Percentiles rank a stretch among this genome's conserved stretches.
These are phyloP conservation scores for Perithous albicinctus DNA, from an alignment of 2,888 invertebrate genomes.

Conservation along the genomic window DNA sequence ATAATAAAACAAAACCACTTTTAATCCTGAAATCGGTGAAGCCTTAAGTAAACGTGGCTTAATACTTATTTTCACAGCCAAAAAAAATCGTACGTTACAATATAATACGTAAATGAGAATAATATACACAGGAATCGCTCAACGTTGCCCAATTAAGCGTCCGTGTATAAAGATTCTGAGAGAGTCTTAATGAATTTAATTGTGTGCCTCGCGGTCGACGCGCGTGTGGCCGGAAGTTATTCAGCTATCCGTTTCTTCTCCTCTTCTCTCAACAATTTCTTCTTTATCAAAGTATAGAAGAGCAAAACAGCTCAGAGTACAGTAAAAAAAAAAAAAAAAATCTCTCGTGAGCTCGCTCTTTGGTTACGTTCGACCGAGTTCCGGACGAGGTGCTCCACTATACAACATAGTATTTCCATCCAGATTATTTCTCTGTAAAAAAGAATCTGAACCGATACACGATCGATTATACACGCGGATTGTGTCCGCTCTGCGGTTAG, in stretches of 20 bases:
- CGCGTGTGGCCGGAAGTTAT: slow-evolving; percentile 60
- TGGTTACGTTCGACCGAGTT: slow-evolving; percentile 57
- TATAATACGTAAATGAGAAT: neutral
- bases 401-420: slow-evolving; percentile 22
- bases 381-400: neutral
- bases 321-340: too few species aligned
- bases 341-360: slow-evolving; percentile 44
- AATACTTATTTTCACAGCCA: neutral
- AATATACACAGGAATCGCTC: slow-evolving; percentile 27
- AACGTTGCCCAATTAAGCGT: slow-evolving; percentile 49
- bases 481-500: slow-evolving; percentile 44
- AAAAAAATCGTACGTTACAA: neutral
- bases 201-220: slow-evolving; percentile 48
- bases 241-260: slow-evolving; percentile 42
- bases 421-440: slow-evolving; percentile 15
- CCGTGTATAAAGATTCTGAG: slow-evolving; percentile 42
- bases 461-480: slow-evolving; percentile 46
- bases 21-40: too few species aligned
- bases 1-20: too few species aligned
- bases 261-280: neutral
- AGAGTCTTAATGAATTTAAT: slow-evolving; percentile 66
- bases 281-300: slow-evolving; percentile 1
- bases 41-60: neutral
- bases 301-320: neutral
- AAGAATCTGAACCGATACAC: slow-evolving; percentile 15